Evolutionary conservation across 2,888 invertebrate species (phyloP).

Genomic region (Eupithecia dodoneata): DNA sequence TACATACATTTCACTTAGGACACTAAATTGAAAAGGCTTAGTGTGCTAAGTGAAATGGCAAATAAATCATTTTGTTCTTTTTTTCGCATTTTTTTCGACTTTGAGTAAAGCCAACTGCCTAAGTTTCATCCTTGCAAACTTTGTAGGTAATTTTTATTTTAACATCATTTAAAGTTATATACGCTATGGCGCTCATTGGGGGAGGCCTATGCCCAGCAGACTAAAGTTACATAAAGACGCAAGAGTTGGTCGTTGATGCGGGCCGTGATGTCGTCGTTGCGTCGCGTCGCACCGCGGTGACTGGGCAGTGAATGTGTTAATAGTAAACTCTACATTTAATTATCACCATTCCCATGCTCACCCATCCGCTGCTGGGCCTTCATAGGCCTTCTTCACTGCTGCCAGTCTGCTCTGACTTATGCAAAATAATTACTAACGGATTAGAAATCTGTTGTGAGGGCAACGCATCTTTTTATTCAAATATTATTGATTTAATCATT

Average conservation of each 20-base stretch:
- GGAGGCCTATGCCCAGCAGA: no score
- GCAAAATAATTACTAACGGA: neutral
- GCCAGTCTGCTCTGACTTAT: neutral
- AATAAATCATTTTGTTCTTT: no score
- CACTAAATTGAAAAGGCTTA: no score
- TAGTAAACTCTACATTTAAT: neutral
- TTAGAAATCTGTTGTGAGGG: no score
- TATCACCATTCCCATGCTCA: neutral
- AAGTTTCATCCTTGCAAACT: neutral
- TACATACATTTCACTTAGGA: no score
- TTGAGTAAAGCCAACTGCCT: neutral
- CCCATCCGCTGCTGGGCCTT: neutral
- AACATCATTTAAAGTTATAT: neutral
- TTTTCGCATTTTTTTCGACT: neutral
- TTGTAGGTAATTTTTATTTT: neutral
- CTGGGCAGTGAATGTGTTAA: neutral
- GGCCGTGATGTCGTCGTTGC: no score
- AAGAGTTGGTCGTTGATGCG: neutral
- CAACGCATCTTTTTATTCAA: no score
- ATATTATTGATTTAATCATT: no score
- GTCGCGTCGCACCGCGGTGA: no score
- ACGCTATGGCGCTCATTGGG: no score
- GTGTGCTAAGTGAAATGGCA: no score
- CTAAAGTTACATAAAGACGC: neutral
- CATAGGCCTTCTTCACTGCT: neutral